phyloP scores from a whole-genome alignment of 2,888 invertebrate genomes.

The Herminia tarsipennalis region DNA sequence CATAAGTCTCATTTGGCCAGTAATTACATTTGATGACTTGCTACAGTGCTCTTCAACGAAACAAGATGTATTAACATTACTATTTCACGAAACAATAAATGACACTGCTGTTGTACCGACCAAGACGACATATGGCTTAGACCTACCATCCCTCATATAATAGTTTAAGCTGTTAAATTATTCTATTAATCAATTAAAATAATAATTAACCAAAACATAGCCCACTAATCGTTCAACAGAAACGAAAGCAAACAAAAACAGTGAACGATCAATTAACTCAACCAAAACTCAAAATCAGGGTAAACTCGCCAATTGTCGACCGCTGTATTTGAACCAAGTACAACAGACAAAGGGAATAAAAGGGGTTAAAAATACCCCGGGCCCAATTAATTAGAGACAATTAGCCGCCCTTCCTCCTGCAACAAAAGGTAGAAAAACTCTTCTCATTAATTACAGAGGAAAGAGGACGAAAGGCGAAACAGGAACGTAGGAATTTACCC shows the following conservation, averaged over 20 bases:
- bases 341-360: constrained; percentile 68
- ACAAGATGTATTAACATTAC: too few relatives aligned
- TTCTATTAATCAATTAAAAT: too few relatives aligned
- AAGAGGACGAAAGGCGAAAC: constrained; percentile 52
- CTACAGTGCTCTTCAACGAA: too few relatives aligned
- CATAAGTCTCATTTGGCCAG: too few relatives aligned
- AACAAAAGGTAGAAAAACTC: constrained; percentile 84
- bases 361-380: constrained; percentile 76
- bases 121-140: too few relatives aligned
- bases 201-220: constrained; percentile 6
- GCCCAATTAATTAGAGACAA: constrained; percentile 83
- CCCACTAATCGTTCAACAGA: constrained; percentile 18
- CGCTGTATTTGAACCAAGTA: constrained; percentile 53
- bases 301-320: constrained; percentile 57
- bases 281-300: constrained; percentile 57
- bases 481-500: constrained; percentile 57
- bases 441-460: constrained; percentile 75
- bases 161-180: too few relatives aligned
- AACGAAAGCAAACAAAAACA: constrained; percentile 48
- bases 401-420: constrained; percentile 77
- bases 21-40: too few relatives aligned
- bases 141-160: too few relatives aligned
- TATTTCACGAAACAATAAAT: too few relatives aligned
- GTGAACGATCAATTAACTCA: constrained; percentile 64
- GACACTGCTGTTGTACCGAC: too few relatives aligned